A percentile compares a stretch with the other conserved stretches of the same genome.
These are phyloP conservation scores for Gracilinanus agilis DNA, from an alignment of 2,113 vertebrate species.

Conservation along the genomic window DNA sequence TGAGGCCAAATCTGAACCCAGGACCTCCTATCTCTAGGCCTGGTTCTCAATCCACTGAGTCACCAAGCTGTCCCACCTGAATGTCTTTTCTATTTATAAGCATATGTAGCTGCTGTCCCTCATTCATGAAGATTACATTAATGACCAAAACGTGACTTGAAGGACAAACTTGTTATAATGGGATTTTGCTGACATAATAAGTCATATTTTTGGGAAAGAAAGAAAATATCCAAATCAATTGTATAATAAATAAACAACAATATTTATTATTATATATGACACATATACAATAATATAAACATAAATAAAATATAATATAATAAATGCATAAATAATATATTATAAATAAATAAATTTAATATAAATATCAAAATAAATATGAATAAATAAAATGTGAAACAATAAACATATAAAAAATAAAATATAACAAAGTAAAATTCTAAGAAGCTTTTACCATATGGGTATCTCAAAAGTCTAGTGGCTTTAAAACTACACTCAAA, in stretches of 20 bases:
- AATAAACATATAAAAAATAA: too few relatives aligned
- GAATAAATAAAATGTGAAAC: too few relatives aligned
- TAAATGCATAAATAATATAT: too few relatives aligned
- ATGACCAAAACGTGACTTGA: slow-evolving; percentile 8
- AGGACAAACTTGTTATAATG: slow-evolving; percentile 13
- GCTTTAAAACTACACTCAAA: background rate
- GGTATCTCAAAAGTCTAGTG: background rate
- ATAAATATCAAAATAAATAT: too few relatives aligned
- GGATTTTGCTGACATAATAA: background rate
- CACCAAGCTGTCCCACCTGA: background rate
- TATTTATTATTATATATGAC: too few relatives aligned
- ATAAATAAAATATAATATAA: too few relatives aligned
- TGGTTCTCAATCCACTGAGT: too few relatives aligned
- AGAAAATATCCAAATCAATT: background rate
- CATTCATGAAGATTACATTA: slow-evolving; percentile 24
- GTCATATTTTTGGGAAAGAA: background rate
- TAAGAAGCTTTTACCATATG: background rate
- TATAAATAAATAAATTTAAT: too few relatives aligned
- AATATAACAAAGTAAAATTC: background rate
- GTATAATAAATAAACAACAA: too few relatives aligned
- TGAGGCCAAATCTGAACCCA: too few relatives aligned
- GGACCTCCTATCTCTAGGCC: too few relatives aligned
- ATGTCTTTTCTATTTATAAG: background rate
- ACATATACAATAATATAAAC: too few relatives aligned
- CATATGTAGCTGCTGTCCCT: background rate